Evolutionary conservation across 2,888 invertebrate species (phyloP).

Genomic region (Drosophila prostipennis): DNA sequence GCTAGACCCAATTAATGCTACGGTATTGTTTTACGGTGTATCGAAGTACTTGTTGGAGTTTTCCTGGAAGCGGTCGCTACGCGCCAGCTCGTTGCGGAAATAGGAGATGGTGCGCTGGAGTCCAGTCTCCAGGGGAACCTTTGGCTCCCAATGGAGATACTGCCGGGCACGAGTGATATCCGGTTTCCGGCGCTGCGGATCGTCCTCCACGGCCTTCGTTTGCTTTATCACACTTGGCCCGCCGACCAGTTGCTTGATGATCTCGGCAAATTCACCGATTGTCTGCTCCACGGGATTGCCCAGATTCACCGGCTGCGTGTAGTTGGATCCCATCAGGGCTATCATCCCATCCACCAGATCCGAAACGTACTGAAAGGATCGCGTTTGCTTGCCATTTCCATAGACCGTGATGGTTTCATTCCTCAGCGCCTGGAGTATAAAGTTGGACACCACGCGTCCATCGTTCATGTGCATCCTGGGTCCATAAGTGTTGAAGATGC

Average conservation of each 20-base stretch:
- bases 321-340: constrained; percentile 96
- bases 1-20: constrained; percentile 27
- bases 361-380: constrained; percentile 99
- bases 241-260: constrained; percentile 93
- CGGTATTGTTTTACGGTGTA: constrained; percentile 76
- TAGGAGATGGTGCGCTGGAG: constrained; percentile 96
- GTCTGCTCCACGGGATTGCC: constrained; percentile 99
- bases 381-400: constrained; percentile 94
- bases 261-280: constrained; percentile 95
- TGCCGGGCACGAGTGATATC: constrained; percentile 95
- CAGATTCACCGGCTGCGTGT: constrained; percentile 95
- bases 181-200: constrained; percentile 97
- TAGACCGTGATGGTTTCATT: constrained; percentile 97
- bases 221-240: constrained; percentile 93
- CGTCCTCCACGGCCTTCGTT: constrained; percentile 95
- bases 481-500: constrained; percentile 99
- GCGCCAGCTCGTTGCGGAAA: constrained; percentile 93
- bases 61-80: constrained; percentile 83
- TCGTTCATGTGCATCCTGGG: constrained; percentile 99
- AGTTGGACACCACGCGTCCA: constrained; percentile 98
- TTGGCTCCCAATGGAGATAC: constrained; percentile 95
- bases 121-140: constrained; percentile 93
- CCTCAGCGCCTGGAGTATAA: constrained; percentile 97
- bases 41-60: constrained; percentile 82
- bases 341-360: constrained; percentile 98